Conservation (phyloP, 2,797 vertebrate genomes). For the Xenopus petersii region DNA sequence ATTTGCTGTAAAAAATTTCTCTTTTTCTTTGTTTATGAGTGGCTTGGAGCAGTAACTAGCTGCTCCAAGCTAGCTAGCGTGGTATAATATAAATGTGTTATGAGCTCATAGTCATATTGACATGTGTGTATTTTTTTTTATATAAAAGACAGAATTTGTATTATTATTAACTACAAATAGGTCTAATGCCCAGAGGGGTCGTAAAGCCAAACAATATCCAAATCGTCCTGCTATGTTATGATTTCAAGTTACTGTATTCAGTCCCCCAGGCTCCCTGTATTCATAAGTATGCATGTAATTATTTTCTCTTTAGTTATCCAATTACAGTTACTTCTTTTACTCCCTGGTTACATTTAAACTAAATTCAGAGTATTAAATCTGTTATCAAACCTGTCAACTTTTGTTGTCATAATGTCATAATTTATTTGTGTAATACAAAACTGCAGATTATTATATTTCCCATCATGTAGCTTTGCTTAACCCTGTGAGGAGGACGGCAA, state of each 20-base stretch:
- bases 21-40: not conserved
- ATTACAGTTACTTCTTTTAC: constrained; percentile 37
- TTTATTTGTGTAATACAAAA: constrained; percentile 14
- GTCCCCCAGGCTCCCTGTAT: constrained; percentile 17
- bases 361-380: constrained; percentile 37
- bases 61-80: no score
- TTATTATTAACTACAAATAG: constrained; percentile 41
- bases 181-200: constrained; percentile 37
- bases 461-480: constrained; percentile 8
- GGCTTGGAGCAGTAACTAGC: not conserved
- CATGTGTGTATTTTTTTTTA: constrained; percentile 25
- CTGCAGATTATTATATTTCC: constrained; percentile 33
- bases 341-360: constrained; percentile 11
- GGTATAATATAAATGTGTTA: constrained; percentile 12
- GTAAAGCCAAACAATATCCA: constrained; percentile 41
- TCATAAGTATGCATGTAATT: constrained; percentile 34
- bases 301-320: constrained; percentile 42
- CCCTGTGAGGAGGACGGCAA: not conserved
- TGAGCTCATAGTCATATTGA: constrained; percentile 39
- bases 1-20: no score
- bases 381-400: constrained; percentile 36
- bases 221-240: constrained; percentile 31
- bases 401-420: constrained; percentile 23
- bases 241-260: constrained; percentile 33
- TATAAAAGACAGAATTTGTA: constrained; percentile 41